phyloP scores from a whole-genome alignment of 2,113 vertebrate genomes.

The Elanoides forficatus region DNA sequence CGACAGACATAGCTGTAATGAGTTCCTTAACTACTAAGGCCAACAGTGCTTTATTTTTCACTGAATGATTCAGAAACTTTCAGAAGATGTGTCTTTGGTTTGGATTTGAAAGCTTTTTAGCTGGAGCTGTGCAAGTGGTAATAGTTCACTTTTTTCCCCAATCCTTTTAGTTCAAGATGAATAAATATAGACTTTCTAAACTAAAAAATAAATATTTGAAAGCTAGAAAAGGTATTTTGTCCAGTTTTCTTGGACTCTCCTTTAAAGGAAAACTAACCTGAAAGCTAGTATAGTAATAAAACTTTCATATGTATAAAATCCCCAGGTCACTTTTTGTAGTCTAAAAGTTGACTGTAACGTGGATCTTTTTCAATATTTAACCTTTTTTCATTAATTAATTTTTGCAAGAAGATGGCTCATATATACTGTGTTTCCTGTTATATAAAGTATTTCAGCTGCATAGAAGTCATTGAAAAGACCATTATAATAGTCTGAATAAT shows the following conservation, averaged over 20 bases:
- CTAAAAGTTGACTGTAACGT: background rate
- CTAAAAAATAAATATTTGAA: background rate
- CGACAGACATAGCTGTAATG: background rate
- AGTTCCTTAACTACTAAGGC: background rate
- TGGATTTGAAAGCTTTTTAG: background rate
- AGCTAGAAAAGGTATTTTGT: background rate
- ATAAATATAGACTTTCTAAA: background rate
- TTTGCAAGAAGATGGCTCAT: background rate
- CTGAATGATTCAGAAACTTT: background rate
- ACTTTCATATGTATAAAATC: background rate
- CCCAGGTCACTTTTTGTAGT: background rate
- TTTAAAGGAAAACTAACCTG: background rate
- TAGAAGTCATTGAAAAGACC: background rate
- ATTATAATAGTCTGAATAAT: background rate
- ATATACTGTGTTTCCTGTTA: background rate
- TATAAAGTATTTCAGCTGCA: background rate
- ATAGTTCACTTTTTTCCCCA: background rate
- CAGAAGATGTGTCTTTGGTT: background rate
- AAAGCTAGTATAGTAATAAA: background rate
- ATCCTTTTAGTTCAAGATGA: background rate
- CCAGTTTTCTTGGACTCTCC: background rate
- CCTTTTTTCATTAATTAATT: background rate
- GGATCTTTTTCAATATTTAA: background rate
- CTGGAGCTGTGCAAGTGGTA: background rate
- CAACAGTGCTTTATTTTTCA: background rate